Conservation (phyloP, 2,888 invertebrate genomes). For the Hypomecis punctinalis region DNA sequence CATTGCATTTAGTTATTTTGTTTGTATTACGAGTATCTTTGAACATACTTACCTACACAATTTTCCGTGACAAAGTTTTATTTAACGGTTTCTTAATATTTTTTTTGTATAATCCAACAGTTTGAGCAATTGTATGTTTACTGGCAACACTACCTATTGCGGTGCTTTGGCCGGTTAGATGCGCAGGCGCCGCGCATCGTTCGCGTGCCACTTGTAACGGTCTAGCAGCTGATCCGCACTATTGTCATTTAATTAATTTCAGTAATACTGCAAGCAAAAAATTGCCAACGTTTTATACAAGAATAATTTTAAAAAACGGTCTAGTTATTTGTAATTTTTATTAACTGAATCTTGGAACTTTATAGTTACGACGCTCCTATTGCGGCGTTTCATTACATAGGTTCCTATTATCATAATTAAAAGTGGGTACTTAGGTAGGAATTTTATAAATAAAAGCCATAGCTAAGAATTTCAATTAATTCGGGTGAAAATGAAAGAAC, state of each 20-base stretch:
- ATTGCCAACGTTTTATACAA: conserved; percentile 19
- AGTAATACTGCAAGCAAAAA: conserved; percentile 46
- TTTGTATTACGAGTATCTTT: too few relatives aligned
- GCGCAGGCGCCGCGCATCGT: conserved; percentile 34
- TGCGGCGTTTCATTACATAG: not conserved
- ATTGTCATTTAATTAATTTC: conserved; percentile 74
- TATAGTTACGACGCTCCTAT: not conserved
- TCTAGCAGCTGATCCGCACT: conserved; percentile 73
- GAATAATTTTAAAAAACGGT: conserved; percentile 35
- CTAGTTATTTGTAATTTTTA: conserved; percentile 9
- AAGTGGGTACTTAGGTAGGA: too few relatives aligned
- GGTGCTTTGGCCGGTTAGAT: conserved; percentile 18
- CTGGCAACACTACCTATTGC: conserved; percentile 15
- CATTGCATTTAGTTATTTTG: too few relatives aligned
- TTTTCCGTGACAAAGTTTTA: too few relatives aligned
- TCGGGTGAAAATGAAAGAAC: too few relatives aligned
- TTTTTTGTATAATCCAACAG: too few relatives aligned
- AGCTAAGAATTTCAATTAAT: too few relatives aligned
- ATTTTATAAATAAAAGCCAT: too few relatives aligned
- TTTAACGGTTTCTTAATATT: too few relatives aligned
- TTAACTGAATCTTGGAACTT: conserved; percentile 15
- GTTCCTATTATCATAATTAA: not conserved
- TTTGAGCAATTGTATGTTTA: too few relatives aligned
- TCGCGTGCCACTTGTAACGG: conserved; percentile 77
- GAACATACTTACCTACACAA: too few relatives aligned